Evolutionary conservation across 2,797 vertebrate genomes (phyloP), one percentile per base, ranked within the genome.

Genomic region (Scolopax rusticola): DNA sequence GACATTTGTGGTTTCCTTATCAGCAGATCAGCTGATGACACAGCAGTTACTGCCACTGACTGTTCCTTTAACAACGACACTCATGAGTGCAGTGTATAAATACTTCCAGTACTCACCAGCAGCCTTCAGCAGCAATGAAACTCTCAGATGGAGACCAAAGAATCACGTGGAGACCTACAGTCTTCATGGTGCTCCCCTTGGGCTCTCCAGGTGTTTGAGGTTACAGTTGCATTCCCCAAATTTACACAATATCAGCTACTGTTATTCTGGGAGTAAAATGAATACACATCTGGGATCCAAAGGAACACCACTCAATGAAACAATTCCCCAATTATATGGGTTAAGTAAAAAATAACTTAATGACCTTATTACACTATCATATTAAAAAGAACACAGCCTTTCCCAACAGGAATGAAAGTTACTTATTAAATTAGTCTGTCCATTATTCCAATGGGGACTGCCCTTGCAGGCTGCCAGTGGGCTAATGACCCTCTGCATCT

Each of bases 1-100:
- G 71, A 56, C 43, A 63, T 84, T 74, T 91, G 87, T 47, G 71
- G 85, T 53, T 89, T 89, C 91, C 54, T 94, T 68, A 57, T 85
- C 83, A 90, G 96, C 89, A 94, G 51, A 82, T 74, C 47, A 92
- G 48, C 75, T 74, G 91, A 90, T 83, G 64, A 87, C 30, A 79
- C 59, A 90, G 84, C 89, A 89, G 68, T 64, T 84, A 14, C 11
- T 90, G 63, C 69, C 85, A 77, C 85, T 88, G 83, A 81, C 59
- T 64, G 38, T 53, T 94, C 50, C 77, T 84, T 65, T 68, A 71
- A 76, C 47, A 57, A 65, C 69, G 67, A 68, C 17, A 51, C 53
- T 86, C 54, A 50, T 0, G 0, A 81, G 65, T 27, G 63, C 88
- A 79, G 76, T 47, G 21, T 12, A 24, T 32, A 95, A 90, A 90